Conservation (phyloP, 2,888 invertebrate genomes). For the Hipparchia sbordonii region DNA sequence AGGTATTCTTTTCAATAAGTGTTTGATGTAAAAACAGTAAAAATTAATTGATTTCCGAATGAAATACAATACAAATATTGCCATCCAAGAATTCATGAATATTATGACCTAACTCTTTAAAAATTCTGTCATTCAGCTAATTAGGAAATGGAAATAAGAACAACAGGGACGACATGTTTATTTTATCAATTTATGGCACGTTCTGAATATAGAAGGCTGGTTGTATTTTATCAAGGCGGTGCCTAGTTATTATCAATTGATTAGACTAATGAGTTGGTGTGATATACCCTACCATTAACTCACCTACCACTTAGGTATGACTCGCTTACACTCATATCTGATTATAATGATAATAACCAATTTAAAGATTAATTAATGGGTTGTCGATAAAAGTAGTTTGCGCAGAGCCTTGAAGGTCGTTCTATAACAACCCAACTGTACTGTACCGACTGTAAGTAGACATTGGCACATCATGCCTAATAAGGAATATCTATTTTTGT, state of each 20-base stretch:
- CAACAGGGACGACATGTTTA: constrained; percentile 11
- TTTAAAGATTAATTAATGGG: no score
- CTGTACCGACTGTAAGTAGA: no score
- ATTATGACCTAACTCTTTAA: constrained; percentile 10
- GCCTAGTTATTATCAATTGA: neutral
- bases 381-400: no score
- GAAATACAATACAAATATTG: neutral
- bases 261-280: constrained; percentile 7
- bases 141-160: constrained; percentile 18
- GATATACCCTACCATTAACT: neutral
- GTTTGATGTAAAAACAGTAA: neutral
- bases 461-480: no score
- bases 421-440: no score
- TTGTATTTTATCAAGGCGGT: constrained; percentile 4
- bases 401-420: no score
- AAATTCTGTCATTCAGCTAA: neutral
- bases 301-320: neutral
- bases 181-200: constrained; percentile 12
- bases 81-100: no score
- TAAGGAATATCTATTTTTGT: no score
- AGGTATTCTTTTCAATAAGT: no score
- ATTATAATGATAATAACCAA: no score
- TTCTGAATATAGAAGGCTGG: constrained; percentile 2
- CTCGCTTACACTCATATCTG: no score
- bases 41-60: neutral